Base-by-base conservation (phyloP, 2,113 vertebrate species). In the Cebus imitator region DNA sequence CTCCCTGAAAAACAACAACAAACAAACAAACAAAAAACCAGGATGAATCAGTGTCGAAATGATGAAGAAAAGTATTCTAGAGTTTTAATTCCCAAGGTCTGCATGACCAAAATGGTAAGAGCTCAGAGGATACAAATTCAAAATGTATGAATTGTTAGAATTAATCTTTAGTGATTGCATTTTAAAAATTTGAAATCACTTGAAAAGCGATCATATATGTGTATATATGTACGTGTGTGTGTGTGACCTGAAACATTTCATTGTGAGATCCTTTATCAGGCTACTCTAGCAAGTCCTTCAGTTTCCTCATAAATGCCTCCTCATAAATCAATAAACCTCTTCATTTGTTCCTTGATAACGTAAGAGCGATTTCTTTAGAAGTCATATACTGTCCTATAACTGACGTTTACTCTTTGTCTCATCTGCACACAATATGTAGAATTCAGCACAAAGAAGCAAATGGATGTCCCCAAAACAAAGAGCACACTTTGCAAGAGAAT, bases 361-460 rank as follows among this genome's bases (percentile, higher is more conserved):
- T 30, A 45, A 0, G 6, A 92, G 0, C 18, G 35, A 17, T 95
- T 78, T 92, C 85, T 35, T 50, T 20, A 3, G 0, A 16, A 75
- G 35, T 23, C 40, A 2, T 35, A 23, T 32, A 14, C 61, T 86
- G 68, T 84, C 58, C 76, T 89, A n/a, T 72, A 43, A 0, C 14
- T 20, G 0, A 75, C 43, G 50, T 5, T 18, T 18, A 66, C 58
- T 82, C 70, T 96, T 57, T 32, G 81, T 45, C 12, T 0, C 18
- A 0, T 12, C 0, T 2, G 50, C 1, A 9, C 80, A 87, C 8
- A 18, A 70, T 55, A 75, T 0, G 0, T 20, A 92, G 73, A 84
- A 94, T 93, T 92, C 97, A 97, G 17, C 27, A 95, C 94, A 82
- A 90, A 96, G 82, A 32, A 90, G 35, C 52, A 92, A 73, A 76